Base-by-base conservation (phyloP, 2,797 vertebrate species). In the Centropyge bicolor region DNA sequence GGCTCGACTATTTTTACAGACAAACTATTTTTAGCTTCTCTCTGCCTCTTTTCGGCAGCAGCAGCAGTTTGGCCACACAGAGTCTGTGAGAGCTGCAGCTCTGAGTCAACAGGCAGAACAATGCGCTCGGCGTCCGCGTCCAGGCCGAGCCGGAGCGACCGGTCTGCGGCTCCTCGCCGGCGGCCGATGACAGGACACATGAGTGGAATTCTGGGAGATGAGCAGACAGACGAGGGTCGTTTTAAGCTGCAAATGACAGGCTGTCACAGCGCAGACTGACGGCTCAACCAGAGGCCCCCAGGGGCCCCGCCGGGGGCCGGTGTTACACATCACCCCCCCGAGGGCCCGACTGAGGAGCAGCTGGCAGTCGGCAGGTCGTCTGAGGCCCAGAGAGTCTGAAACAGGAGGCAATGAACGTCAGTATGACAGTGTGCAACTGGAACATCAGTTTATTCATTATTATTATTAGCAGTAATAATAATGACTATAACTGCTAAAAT, bases 111-210 rank as follows among this genome's bases (percentile, higher is more conserved):
- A 80, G 19, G 4, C n/a, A 83, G 73, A 86, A 91, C 88, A 92
- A 89, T 89, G 6, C 45, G 27, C 46, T 17, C 31, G 27, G 59
- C 62, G 35, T 74, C 59, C 59, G n/a, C 51, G 13, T 22, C 71
- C 40, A 41, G 57, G 35, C 52, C 8, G 22, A 31, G 73, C 71
- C 56, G 74, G 78, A 80, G 74, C 45, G 65, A 82, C 78, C 31
- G 78, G 85, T 88, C 80, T 86, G 82, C 48, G 86, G 85, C 69
- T 56, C 64, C 60, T 62, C 74, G 72, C 73, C 76, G 82, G 62
- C 74, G 45, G 67, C 74, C 86, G 89, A 93, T 89, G 91, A 94
- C 91, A 92, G 88, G 81, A 52, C 81, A 86, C 60, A 86, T 91
- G 74, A 89, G 75, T 89, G 89, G 91, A 93, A 90, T 92, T 86